Conservation (phyloP, 1,140 invertebrate species). For the Nilaparvata lugens region DNA sequence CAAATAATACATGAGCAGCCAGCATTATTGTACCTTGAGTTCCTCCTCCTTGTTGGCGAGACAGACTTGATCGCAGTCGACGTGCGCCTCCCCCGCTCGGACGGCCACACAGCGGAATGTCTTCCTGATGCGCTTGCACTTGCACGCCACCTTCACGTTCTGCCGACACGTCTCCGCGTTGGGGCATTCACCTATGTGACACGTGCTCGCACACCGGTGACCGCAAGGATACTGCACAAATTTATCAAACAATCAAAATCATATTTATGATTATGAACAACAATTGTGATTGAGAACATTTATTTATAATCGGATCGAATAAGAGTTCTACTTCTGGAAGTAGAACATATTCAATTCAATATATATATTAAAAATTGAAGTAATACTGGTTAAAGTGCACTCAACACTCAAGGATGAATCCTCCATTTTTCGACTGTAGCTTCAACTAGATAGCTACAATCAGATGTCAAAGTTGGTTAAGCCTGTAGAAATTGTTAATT, state of each 20-base stretch:
- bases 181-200: slow-evolving; percentile 67
- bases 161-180: slow-evolving; percentile 59
- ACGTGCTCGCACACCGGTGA: slow-evolving; percentile 64
- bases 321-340: no score
- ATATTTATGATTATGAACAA: not conserved
- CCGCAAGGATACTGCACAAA: slow-evolving; percentile 41
- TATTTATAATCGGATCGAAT: no score
- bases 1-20: not conserved
- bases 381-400: no score
- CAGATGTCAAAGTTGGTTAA: no score
- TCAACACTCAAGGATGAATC: no score
- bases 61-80: slow-evolving; percentile 55
- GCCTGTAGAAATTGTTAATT: no score
- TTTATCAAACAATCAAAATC: not conserved
- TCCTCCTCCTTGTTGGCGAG: slow-evolving; percentile 37
- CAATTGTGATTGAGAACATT: not conserved
- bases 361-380: no score
- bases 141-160: slow-evolving; percentile 68
- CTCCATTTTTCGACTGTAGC: no score
- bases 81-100: slow-evolving; percentile 38
- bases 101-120: slow-evolving; percentile 61
- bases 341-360: no score
- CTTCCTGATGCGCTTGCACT: slow-evolving; percentile 67
- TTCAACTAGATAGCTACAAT: no score
- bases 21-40: slow-evolving; percentile 16